Evolutionary conservation across 2,888 invertebrate genomes (phyloP).

Genomic region (Asteroscopus sphinx): DNA sequence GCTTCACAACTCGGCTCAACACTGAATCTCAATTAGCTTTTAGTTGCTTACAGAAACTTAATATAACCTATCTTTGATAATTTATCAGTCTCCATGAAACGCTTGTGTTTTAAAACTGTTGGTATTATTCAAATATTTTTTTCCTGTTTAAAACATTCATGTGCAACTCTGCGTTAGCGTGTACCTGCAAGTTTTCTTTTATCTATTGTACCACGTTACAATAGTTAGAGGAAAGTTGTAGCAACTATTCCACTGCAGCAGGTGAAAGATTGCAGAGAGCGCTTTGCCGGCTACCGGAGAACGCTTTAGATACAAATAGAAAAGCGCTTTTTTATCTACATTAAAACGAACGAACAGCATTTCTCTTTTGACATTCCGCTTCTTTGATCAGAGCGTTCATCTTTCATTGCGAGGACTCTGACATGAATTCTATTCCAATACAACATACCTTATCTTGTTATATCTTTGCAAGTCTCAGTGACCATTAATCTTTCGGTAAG

Average conservation of each 20-base stretch:
- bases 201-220: constrained; percentile 30
- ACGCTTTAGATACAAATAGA: constrained; percentile 4
- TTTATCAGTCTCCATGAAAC: constrained; percentile 12
- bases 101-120: not conserved
- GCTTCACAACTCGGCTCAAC: not conserved
- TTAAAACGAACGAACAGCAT: not conserved
- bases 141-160: no score
- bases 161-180: no score
- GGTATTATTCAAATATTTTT: no score
- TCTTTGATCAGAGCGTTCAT: not conserved
- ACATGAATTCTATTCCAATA: not conserved
- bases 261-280: constrained; percentile 11
- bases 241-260: constrained; percentile 14
- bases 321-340: not conserved
- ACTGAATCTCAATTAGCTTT: constrained; percentile 25
- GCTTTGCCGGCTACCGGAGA: constrained; percentile 7
- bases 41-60: constrained; percentile 5
- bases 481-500: not conserved
- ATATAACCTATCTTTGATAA: not conserved
- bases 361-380: constrained; percentile 14
- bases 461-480: no score
- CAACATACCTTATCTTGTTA: no score
- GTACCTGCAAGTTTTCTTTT: constrained; percentile 8
- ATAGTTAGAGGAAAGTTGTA: constrained; percentile 29
- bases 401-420: not conserved